Conservation (phyloP, 2,888 invertebrate species). For the Rhopalosiphum nymphaeae region DNA sequence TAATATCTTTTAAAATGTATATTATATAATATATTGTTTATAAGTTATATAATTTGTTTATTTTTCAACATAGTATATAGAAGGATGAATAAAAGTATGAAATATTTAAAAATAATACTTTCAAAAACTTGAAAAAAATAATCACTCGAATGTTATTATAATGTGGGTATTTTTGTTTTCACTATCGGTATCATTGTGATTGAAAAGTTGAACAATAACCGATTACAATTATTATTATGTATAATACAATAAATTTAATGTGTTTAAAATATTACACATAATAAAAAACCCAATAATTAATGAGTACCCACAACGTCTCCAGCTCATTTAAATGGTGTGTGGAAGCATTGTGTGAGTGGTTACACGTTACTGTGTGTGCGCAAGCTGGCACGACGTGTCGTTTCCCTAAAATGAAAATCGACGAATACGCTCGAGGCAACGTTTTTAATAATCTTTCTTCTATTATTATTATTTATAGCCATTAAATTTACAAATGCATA, state of each 20-base stretch:
- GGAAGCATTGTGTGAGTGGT: not conserved
- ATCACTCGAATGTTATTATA: not conserved
- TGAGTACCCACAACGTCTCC: not conserved
- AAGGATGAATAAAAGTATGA: not conserved
- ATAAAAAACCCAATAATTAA: not conserved
- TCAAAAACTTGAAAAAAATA: not conserved
- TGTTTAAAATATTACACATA: not conserved
- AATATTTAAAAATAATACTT: not conserved
- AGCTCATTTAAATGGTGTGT: not conserved
- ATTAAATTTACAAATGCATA: not conserved
- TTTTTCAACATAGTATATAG: not conserved
- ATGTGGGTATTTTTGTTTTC: not conserved
- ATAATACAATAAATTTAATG: not conserved
- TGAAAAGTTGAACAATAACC: not conserved
- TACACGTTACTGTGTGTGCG: not conserved
- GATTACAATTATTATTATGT: not conserved
- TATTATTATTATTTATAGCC: conserved; percentile 54
- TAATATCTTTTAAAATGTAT: not conserved
- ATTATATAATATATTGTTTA: not conserved
- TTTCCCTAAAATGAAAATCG: conserved; percentile 58
- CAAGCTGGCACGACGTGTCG: not conserved
- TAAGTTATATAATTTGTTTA: not conserved
- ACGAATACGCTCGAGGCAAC: conserved; percentile 43
- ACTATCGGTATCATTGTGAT: not conserved
- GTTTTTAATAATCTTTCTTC: conserved; percentile 46